Base-by-base conservation (phyloP, 1,140 invertebrate species). In the Asobara japonica region DNA sequence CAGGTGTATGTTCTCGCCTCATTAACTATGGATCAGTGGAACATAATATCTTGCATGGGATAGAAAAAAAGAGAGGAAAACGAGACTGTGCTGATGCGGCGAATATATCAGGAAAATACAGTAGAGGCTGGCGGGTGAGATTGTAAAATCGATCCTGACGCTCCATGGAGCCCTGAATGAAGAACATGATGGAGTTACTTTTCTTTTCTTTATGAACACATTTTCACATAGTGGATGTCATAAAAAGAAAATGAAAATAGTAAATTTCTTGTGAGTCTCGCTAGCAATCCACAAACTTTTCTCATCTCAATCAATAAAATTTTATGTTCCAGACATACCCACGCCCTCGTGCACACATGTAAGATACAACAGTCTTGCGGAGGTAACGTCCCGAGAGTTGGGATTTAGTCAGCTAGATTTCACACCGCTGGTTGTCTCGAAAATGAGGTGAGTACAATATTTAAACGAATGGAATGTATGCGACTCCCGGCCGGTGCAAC, bases 381-480 rank as follows among this genome's bases (percentile, higher is more conserved):
- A 88, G 29, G 80, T 87, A 11, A 85, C 77, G 69, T 75, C 85
- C 7, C 78, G 83, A 56, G 86, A 88, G 45, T 76, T 87, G 33
- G 86, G 86, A 61, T 85, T 88, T 61, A 70, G 41, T 45, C 41
- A 45, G 41, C 74, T 88, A 64, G 86, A 88, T 68, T 87, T 88
- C 69, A 87, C 86, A 4, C 84, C 87, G 20, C 82, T 80, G 25
- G 85, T 88, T 66, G 81, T 88, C n/a, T 85, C 85, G 16, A 88
- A 87, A 81, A 88, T 88, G 82, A 84, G 87, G 87, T 88, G 78
- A 81, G 71, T 56, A n/a, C n/a, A n/a, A n/a, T n/a, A n/a, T n/a
- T n/a, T n/a, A n/a, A n/a, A n/a, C n/a, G n/a, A n/a, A n/a, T n/a
- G n/a, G n/a, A n/a, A n/a, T n/a, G n/a, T n/a, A n/a, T n/a, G n/a